A percentile compares a stretch with the other conserved stretches of the same genome.
phyloP scores from a whole-genome alignment of 2,113 vertebrate species.

The Oceanites oceanicus region DNA sequence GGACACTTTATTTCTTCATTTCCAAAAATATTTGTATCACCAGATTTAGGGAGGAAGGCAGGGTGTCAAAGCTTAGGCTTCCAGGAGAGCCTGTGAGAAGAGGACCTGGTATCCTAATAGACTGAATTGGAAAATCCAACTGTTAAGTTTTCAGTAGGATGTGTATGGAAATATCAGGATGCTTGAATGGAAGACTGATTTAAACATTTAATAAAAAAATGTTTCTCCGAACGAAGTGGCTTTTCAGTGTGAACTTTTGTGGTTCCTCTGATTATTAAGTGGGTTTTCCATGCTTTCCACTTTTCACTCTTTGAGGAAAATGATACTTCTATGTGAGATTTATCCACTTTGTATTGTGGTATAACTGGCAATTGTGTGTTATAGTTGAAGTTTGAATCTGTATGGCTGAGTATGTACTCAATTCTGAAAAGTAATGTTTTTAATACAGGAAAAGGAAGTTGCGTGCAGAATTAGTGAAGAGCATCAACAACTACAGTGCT shows the following conservation, averaged over 20 bases:
- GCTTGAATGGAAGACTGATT: background rate
- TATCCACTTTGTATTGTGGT: background rate
- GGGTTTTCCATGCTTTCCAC: background rate
- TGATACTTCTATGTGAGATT: background rate
- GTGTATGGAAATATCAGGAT: background rate
- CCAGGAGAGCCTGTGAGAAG: background rate
- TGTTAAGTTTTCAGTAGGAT: background rate
- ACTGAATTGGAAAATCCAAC: background rate
- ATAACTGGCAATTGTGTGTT: background rate
- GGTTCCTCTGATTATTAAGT: background rate
- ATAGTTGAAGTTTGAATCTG: background rate
- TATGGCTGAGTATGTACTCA: background rate
- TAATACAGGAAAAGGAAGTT: conserved; percentile 74
- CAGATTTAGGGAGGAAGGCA: background rate
- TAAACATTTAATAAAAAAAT: background rate
- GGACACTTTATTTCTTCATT: background rate
- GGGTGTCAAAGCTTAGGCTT: background rate
- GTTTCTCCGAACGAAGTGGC: background rate
- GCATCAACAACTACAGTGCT: conserved; percentile 59
- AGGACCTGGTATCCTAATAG: background rate
- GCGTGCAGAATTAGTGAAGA: conserved; percentile 66
- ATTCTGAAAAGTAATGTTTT: conserved; percentile 15
- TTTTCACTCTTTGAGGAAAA: fast-evolving
- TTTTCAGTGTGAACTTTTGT: background rate
- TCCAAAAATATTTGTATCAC: background rate